Evolutionary conservation across 2,888 invertebrate genomes (phyloP).

Genomic region (Parnassius mnemosyne): DNA sequence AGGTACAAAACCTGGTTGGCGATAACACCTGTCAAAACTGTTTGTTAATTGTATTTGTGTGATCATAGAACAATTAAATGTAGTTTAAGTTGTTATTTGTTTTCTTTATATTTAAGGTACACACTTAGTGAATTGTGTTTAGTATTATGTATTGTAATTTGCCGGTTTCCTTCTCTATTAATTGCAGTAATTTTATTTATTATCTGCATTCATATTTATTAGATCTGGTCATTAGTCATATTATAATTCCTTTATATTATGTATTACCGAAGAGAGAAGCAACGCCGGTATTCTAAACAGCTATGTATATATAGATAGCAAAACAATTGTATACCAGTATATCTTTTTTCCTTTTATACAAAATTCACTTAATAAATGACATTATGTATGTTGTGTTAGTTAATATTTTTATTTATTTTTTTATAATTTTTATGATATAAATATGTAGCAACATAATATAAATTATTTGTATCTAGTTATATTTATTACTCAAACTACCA

Average conservation of each 20-base stretch:
- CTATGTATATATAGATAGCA: background rate
- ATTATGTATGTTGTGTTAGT: background rate
- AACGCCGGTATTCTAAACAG: background rate
- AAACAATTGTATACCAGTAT: no score
- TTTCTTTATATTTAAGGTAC: slow-evolving; percentile 15
- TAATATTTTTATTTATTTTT: no score
- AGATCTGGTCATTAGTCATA: slow-evolving; percentile 8
- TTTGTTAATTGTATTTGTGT: slow-evolving; percentile 22
- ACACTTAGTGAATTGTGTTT: slow-evolving; percentile 8
- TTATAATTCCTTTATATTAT: background rate
- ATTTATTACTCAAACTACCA: no score
- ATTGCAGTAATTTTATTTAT: background rate
- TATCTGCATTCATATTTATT: background rate
- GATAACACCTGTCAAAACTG: slow-evolving; percentile 3
- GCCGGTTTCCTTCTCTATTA: slow-evolving; percentile 11
- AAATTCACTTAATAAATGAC: background rate
- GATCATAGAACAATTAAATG: slow-evolving; percentile 30
- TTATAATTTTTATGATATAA: no score
- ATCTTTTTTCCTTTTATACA: no score
- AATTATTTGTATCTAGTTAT: no score
- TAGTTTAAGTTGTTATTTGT: slow-evolving; percentile 22
- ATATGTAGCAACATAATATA: no score
- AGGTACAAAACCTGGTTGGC: slow-evolving; percentile 6
- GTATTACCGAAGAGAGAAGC: background rate
- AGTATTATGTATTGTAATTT: slow-evolving; percentile 12